Base-by-base conservation (phyloP, 2,797 vertebrate genomes). In the Fratercula arctica region DNA sequence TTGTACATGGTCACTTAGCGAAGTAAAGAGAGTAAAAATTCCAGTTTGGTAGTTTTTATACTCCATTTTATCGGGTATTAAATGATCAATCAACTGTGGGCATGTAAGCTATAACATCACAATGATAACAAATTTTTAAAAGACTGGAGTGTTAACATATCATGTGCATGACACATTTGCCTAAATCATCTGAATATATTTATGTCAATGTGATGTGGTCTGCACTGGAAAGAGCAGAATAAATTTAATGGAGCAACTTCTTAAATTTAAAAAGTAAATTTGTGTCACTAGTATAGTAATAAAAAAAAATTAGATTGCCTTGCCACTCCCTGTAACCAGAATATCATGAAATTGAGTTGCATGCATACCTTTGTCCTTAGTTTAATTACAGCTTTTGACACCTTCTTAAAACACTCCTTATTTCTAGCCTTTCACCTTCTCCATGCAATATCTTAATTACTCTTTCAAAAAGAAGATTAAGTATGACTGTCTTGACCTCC, bases 401-500 rank as follows among this genome's bases (percentile, higher is more conserved):
- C 57, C 41, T 73, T 90, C 83, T 91, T 85, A 64, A 95, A 96
- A 78, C 37, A 53, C 16, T 79, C 12, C 12, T 92, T 85, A 90
- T 85, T 96, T 77, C 57, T 54, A 94, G 24, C 24, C 39, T 83
- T 95, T 90, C 85, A 82, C 68, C 37, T 90, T 94, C 33, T 89
- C 17, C 16, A 41, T 46, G 29, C 41, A 82, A 60, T 95, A 53
- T 70, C 80, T 94, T 91, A 91, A 94, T 94, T 90, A 80, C 48
- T 83, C 45, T 95, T 93, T 89, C 48, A 70, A 80, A 91, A 80
- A 48, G 73, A 93, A 79, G 75, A 94, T 92, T 91, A 93, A 64
- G 16, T 85, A 66, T n/a, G 68, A 87, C 67, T 67, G 14, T 28
- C 24, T 91, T 89, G 75, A 91, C 60, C 60, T 96, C 45, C 17